Percentiles rank a stretch among this genome's conserved stretches.
phyloP scores from a whole-genome alignment of 2,797 vertebrate genomes.

The Lacerta bilineata region DNA sequence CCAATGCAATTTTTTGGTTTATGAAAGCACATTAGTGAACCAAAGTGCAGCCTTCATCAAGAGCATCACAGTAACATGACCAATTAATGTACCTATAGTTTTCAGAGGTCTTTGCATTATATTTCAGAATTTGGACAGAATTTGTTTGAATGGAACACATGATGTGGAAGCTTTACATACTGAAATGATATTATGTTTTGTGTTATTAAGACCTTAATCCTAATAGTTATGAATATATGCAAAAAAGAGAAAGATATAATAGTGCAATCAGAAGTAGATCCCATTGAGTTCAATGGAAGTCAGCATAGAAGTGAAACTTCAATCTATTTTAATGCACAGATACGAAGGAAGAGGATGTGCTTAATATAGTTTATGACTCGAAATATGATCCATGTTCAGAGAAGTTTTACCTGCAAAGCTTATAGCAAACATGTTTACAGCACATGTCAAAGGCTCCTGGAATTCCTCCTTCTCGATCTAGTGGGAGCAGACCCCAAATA shows the following conservation, averaged over 20 bases:
- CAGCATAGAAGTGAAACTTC: not conserved
- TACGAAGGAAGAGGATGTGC: not conserved
- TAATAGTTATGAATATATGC: not conserved
- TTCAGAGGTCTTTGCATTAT: too few species aligned
- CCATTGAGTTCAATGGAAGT: not conserved
- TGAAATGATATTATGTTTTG: too few species aligned
- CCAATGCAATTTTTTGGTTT: too few species aligned
- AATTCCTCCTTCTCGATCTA: not conserved
- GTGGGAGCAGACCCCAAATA: not conserved
- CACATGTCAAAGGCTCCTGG: not conserved
- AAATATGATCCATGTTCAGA: not conserved
- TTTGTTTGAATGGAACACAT: too few species aligned
- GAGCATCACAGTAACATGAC: too few species aligned
- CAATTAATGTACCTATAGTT: too few species aligned
- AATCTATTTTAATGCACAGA: not conserved
- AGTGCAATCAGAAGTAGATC: not conserved
- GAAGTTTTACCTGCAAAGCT: not conserved
- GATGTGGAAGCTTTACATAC: too few species aligned
- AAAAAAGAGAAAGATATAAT: too few species aligned
- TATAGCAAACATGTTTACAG: not conserved
- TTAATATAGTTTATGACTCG: not conserved
- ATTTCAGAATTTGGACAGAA: too few species aligned
- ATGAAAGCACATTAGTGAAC: too few species aligned
- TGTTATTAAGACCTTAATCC: too few species aligned
- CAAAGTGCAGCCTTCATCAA: too few species aligned